Percentiles rank a stretch among this genome's conserved stretches.
phyloP scores from a whole-genome alignment of 2,888 invertebrate species.

The Sminthurides aquaticus region DNA sequence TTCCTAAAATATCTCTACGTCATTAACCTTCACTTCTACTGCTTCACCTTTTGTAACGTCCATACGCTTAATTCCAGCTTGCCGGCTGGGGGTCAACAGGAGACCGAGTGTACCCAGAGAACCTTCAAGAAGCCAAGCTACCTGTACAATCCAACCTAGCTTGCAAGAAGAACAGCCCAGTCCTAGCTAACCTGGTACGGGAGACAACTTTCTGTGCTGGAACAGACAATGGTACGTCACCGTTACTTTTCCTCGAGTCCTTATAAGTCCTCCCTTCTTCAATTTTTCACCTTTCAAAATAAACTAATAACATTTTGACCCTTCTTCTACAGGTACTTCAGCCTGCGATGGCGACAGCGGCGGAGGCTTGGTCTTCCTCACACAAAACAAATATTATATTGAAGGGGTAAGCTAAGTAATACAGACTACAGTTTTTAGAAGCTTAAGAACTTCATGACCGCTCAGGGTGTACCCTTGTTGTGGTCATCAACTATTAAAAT shows the following conservation, averaged over 20 bases:
- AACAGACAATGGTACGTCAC: slow-evolving; percentile 20
- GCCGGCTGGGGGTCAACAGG: slow-evolving; percentile 27
- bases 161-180: slow-evolving; percentile 19
- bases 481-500: no score
- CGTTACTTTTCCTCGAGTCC: neutral
- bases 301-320: neutral
- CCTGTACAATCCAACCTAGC: slow-evolving; percentile 13
- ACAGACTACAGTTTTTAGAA: no score
- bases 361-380: slow-evolving; percentile 23
- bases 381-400: slow-evolving; percentile 13
- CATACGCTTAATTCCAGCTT: slow-evolving; percentile 14
- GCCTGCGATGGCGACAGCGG: slow-evolving; percentile 30
- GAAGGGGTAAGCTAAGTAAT: slow-evolving; percentile 18
- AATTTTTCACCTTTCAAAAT: neutral
- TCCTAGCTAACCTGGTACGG: slow-evolving; percentile 19
- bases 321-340: slow-evolving; percentile 18
- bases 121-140: slow-evolving; percentile 20
- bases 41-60: no score
- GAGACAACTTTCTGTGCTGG: slow-evolving; percentile 29
- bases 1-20: no score
- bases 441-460: no score
- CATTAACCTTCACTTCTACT: no score
- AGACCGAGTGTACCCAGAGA: slow-evolving; percentile 22
- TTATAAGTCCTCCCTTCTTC: neutral
- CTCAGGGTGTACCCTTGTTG: no score